Evolutionary conservation across 2,888 invertebrate species (phyloP), one percentile per base, ranked within the genome.

Genomic region (Augiades crinisus): DNA sequence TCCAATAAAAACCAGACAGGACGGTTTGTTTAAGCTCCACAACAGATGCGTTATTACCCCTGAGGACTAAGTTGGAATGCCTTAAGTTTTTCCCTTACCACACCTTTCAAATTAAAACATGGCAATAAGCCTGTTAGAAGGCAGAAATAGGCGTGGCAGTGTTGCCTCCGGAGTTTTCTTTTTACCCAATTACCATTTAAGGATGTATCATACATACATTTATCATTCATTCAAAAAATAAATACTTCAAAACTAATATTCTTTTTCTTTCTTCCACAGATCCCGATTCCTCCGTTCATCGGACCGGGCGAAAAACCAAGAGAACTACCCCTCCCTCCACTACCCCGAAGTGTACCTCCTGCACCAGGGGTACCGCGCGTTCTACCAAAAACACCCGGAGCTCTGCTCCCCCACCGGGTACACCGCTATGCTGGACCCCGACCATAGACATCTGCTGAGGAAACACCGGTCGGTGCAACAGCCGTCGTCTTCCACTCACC

Each of bases 271-370:
- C 8, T 50, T 50, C 2, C 85, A 95, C 85, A 95, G 95, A 71
- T 95, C 93, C 31, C 93, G 98, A 2, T 96, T 94, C 78, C 89
- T 99, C 47, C 93, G 99, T 3, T 94, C 94, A 40, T 85, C 93
- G 19, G 99, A 99, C 81, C 92, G 99, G 0, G 93, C 92, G 10
- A 85, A 92, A 33, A 97, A 99, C 82, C 92, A 92, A 55, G 94
- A 94, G 46, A 91, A 91, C 56, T 99, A 98, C 81, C 99, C 99
- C 0, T 87, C 92, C 0, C 90, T 99, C 0, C 91, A 95, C 72
- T 98, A 96, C 88, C 99, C 99, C 0, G 99, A 99, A 80, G 89
- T 98, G 1, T 99, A 99, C 81, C 89, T 99, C 1, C 91, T 99
- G 16, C 95, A 97, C 70, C 97, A 97, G 6, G 88, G 88, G 0